Evolutionary conservation across 2,888 invertebrate species (phyloP), one percentile per base, ranked within the genome.

Genomic region (Litoditis marina): DNA sequence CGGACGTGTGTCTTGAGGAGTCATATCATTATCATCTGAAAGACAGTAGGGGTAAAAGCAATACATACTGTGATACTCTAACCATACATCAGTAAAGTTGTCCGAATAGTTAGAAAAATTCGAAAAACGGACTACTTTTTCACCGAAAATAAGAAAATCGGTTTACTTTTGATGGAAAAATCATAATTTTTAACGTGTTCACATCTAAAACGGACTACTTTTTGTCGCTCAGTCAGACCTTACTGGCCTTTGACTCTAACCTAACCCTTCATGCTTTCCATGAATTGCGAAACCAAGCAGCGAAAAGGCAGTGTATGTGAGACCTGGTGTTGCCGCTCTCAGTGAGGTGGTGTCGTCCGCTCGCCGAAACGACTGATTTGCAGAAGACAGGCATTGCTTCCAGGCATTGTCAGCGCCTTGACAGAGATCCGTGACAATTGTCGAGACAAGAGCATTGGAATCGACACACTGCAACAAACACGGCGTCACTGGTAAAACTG

Each of bases 361-460:
- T 25, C 57, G 51, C n/a, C 50, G 32, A 32, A 42, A 62, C 2
- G 52, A 39, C 6, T 39, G 30, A n/a, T 52, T 62, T n/a, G 70
- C 73, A 39, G 63, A 42, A 3, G 64, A 54, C 19, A 75, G 59
- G 50, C 73, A 73, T 19, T 69, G 62, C 30, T 65, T 65, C 71
- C 73, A 75, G 8, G 75, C 73, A 7, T 66, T 63, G 46, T 75
- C 75, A 7, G 68, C 71, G 0, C 75, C 75, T 57, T 73, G 71
- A 13, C 66, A 66, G 19, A 73, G 58, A 58, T 75, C 75, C 13
- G 61, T 39, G 2, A 75, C 73, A 19, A 75, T 75, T 6, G 71
- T 69, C 11, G 62, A 60, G 5, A 73, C 66, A 0, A 75, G 52
- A 19, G 62, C 50, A 2, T 68, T 65, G 2, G 66, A 62, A 55